These are phyloP conservation scores for Gortyna flavago DNA, from an alignment of 2,888 invertebrate species.

Conservation along the genomic window DNA sequence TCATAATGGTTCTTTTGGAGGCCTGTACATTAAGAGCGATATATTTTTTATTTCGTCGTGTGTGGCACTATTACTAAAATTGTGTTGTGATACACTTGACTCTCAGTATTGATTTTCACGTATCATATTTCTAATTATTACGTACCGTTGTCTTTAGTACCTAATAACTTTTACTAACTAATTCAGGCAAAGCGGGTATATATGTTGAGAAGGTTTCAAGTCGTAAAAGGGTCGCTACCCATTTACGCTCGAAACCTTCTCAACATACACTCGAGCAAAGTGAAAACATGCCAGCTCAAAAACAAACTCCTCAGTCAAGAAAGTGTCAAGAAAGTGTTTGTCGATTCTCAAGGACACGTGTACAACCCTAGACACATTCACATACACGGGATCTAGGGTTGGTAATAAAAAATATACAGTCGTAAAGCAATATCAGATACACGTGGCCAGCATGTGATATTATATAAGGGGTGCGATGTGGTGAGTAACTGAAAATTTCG, in stretches of 20 bases:
- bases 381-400: conserved; percentile 53
- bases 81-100: background rate
- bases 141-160: background rate
- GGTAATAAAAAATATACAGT: conserved; percentile 74
- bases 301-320: conserved; percentile 39
- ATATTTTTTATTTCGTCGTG: background rate
- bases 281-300: background rate
- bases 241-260: background rate
- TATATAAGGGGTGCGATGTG: conserved; percentile 22
- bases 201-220: background rate
- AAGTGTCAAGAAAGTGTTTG: conserved; percentile 22
- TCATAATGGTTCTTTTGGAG: background rate
- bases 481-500: conserved; percentile 54
- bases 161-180: no score
- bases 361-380: conserved; percentile 55
- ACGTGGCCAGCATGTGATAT: conserved; percentile 69
- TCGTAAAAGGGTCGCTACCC: background rate
- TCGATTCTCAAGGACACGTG: conserved; percentile 39
- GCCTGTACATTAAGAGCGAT: background rate
- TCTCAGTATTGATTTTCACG: background rate
- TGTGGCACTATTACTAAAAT: background rate
- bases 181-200: background rate
- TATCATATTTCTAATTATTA: background rate
- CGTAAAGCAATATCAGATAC: conserved; percentile 72
- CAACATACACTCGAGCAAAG: background rate